A percentile compares a stretch with the other conserved stretches of the same genome.
These are phyloP conservation scores for Pachypsylla venusta DNA, from an alignment of 1,140 invertebrate species.

Conservation along the genomic window DNA sequence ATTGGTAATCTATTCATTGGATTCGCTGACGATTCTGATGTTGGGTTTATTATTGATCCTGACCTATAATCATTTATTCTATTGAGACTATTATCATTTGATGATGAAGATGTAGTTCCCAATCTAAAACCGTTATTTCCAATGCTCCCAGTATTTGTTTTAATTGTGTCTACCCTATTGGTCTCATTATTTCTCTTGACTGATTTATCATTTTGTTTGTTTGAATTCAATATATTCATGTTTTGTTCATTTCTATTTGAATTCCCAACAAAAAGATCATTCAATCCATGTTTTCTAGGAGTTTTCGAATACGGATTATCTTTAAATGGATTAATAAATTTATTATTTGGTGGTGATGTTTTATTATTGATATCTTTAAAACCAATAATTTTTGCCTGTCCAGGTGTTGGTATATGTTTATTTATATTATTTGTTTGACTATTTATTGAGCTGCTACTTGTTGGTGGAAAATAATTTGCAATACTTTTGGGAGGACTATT, in stretches of 20 bases:
- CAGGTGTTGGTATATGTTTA: neutral
- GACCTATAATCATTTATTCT: neutral
- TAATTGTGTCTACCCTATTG: neutral
- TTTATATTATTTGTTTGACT: neutral
- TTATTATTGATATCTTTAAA: neutral
- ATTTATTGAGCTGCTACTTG: neutral
- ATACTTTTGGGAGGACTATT: neutral
- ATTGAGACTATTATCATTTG: neutral
- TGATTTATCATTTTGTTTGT: too few species aligned
- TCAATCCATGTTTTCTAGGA: neutral
- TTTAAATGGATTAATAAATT: neutral
- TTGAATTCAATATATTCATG: too few species aligned
- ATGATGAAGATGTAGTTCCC: neutral
- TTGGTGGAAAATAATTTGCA: neutral
- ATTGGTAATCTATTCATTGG: neutral
- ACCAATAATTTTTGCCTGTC: constrained; percentile 2
- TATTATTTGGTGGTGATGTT: neutral
- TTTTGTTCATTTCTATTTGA: neutral
- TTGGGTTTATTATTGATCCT: neutral
- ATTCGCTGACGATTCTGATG: neutral
- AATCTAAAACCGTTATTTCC: neutral
- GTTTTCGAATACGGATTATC: neutral
- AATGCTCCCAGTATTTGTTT: neutral
- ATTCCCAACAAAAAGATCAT: neutral
- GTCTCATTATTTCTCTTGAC: too few species aligned